Percentiles rank a stretch among this genome's conserved stretches.
Conservation (phyloP, 2,797 vertebrate species). For the Atherinosoma microstoma region DNA sequence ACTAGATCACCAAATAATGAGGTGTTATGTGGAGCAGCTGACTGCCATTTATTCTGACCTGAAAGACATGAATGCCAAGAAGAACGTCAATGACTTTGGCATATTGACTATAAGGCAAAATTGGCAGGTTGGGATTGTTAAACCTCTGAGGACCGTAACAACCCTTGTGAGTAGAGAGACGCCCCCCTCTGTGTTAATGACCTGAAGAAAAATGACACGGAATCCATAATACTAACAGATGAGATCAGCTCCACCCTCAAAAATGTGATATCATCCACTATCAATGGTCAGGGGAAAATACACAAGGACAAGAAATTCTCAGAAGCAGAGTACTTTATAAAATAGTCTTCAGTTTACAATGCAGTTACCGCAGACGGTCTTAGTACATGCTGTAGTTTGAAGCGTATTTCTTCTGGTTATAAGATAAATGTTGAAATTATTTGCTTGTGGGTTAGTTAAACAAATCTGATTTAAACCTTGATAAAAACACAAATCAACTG, state of each 20-base stretch:
- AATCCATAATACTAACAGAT: neutral
- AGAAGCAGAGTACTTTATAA: no score
- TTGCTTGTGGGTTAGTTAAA: no score
- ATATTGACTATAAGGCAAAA: neutral
- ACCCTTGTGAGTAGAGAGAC: neutral
- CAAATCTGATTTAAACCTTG: no score
- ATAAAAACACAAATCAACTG: no score
- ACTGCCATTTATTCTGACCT: neutral
- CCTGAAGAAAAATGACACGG: neutral
- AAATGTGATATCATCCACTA: neutral
- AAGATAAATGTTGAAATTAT: no score
- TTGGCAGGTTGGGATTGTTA: constrained; percentile 3
- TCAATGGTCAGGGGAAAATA: neutral
- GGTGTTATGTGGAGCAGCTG: constrained; percentile 6
- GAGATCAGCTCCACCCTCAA: neutral
- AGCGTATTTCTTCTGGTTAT: no score
- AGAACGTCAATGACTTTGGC: neutral
- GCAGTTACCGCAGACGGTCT: no score
- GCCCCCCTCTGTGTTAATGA: neutral
- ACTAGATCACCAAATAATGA: neutral
- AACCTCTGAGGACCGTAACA: neutral
- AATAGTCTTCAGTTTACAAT: no score
- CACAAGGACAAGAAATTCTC: neutral
- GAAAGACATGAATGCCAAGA: constrained; percentile 2
- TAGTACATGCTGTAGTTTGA: no score